These are phyloP conservation scores for Poeciliopsis retropinna DNA, from an alignment of 2,113 vertebrate genomes.

Conservation along the genomic window DNA sequence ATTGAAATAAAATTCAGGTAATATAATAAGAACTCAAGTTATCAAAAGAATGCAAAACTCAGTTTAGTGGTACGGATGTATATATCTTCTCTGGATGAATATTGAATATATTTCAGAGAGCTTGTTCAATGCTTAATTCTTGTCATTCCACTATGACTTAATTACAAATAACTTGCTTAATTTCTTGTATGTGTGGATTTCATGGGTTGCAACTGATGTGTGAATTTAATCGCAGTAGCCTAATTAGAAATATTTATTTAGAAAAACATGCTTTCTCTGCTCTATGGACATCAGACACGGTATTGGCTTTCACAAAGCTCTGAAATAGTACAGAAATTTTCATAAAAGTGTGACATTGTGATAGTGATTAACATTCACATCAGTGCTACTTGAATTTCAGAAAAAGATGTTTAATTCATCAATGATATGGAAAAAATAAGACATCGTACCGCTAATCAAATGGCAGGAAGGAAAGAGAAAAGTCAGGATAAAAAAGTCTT, in stretches of 20 bases:
- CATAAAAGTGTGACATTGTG: constrained; percentile 51
- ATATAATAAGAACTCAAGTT: too few species aligned
- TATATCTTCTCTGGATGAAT: neutral
- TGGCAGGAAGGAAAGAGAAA: constrained; percentile 5
- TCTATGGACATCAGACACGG: neutral
- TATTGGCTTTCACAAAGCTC: neutral
- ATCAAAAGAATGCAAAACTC: too few species aligned
- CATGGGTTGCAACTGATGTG: too few species aligned
- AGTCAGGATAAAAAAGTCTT: neutral
- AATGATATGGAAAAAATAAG: constrained; percentile 46
- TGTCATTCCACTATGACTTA: too few species aligned
- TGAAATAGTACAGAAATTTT: constrained; percentile 37
- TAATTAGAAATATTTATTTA: neutral
- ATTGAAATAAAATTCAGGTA: neutral
- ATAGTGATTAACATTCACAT: constrained; percentile 60
- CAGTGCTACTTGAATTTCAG: constrained; percentile 44
- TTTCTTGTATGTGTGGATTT: too few species aligned
- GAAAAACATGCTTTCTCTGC: neutral
- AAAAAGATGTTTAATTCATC: constrained; percentile 79
- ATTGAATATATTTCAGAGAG: too few species aligned
- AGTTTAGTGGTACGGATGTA: neutral
- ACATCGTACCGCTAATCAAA: constrained; percentile 44
- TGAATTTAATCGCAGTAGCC: too few species aligned
- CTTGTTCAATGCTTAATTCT: too few species aligned
- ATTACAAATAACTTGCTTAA: too few species aligned